Conservation (phyloP, 2,113 vertebrate species). For the Aegithalos caudatus region DNA sequence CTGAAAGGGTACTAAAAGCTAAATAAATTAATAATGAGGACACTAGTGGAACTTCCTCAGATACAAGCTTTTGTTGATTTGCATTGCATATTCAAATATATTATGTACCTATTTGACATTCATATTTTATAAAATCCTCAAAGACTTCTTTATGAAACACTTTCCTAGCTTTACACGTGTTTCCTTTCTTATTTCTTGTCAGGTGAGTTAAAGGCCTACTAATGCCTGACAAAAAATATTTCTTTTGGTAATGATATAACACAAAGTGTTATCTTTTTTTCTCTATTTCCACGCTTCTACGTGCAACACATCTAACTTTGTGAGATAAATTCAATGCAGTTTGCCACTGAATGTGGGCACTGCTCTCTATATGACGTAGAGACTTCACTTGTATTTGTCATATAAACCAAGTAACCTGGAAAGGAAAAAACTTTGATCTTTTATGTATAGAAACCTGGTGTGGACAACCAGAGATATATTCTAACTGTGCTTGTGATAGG, state of each 20-base stretch:
- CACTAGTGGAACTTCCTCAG: neutral
- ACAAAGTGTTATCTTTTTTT: neutral
- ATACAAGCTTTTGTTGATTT: neutral
- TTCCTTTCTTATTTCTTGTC: neutral
- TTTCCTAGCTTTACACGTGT: neutral
- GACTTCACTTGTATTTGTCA: neutral
- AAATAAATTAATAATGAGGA: neutral
- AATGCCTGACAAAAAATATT: neutral
- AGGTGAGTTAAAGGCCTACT: neutral
- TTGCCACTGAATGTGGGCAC: rapidly evolving
- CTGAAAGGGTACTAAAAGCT: neutral
- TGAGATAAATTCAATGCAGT: neutral
- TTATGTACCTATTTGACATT: neutral
- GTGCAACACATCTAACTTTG: rapidly evolving
- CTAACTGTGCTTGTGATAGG: neutral
- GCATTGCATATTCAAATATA: neutral
- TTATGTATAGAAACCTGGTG: neutral
- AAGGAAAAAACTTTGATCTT: neutral
- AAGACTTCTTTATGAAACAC: neutral
- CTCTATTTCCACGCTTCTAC: neutral
- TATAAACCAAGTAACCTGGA: neutral
- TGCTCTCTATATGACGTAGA: neutral
- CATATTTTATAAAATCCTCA: neutral
- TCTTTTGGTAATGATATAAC: neutral
- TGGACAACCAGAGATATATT: neutral